Evolutionary conservation across 2,797 vertebrate species (phyloP).

Genomic region (Clangula hyemalis): DNA sequence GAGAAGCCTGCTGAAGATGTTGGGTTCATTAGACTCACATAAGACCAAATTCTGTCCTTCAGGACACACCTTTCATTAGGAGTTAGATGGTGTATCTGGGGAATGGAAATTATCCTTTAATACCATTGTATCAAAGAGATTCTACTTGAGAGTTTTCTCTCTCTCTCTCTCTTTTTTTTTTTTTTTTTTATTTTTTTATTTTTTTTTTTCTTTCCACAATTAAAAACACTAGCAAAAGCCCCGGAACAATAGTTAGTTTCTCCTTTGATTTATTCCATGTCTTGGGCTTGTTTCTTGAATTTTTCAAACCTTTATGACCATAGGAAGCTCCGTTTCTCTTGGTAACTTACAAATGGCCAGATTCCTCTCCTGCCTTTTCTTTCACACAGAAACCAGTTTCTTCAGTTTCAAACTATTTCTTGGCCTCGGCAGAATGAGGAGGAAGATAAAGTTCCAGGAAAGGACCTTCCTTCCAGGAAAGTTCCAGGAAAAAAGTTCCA

Average conservation of each 20-base stretch:
- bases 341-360: neutral
- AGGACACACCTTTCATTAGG: conserved; percentile 59
- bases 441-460: neutral
- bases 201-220: neutral
- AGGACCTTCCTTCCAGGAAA: neutral
- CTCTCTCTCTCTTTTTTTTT: too few relatives aligned
- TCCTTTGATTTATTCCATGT: conserved; percentile 28
- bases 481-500: neutral
- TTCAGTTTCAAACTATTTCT: conserved; percentile 9
- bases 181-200: too few relatives aligned
- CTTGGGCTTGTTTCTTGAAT: neutral
- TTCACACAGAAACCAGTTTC: neutral
- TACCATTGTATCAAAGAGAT: neutral
- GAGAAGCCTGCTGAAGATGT: conserved; percentile 33
- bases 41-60: conserved; percentile 37
- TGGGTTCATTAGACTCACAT: conserved; percentile 30
- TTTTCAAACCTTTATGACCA: neutral
- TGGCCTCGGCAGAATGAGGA: neutral
- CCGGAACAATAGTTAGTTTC: conserved; percentile 7
- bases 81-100: conserved; percentile 25
- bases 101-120: conserved; percentile 52
- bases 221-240: conserved; percentile 34
- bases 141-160: conserved; percentile 47
- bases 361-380: neutral
- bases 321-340: neutral